phyloP scores from a whole-genome alignment of 2,797 vertebrate species.

The Miichthys miiuy region DNA sequence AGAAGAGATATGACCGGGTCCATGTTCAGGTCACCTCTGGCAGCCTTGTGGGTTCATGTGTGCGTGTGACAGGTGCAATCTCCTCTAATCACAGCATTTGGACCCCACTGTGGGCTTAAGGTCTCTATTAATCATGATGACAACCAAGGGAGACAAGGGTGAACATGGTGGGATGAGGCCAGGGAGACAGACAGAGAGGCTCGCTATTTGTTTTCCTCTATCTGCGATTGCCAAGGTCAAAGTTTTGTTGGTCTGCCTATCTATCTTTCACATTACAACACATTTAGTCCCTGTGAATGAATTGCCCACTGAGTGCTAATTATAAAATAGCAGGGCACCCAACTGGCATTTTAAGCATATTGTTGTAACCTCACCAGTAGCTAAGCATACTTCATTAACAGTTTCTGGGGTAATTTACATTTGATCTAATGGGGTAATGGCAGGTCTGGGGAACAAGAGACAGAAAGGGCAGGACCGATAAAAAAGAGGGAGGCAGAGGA shows the following conservation, averaged over 20 bases:
- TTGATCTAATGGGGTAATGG: constrained; percentile 21
- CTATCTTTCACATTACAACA: background rate
- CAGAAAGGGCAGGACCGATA: constrained; percentile 1
- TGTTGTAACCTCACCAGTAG: constrained; percentile 24
- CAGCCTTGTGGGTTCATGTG: constrained; percentile 5
- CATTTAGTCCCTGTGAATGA: background rate
- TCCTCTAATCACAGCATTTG: constrained; percentile 61
- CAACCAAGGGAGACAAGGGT: constrained; percentile 41
- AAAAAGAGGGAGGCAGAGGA: background rate
- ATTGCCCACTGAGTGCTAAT: constrained; percentile 1
- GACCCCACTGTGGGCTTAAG: constrained; percentile 45
- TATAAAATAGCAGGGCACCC: constrained; percentile 5
- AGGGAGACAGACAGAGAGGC: constrained; percentile 21
- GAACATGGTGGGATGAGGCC: constrained; percentile 6
- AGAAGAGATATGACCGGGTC: constrained; percentile 38
- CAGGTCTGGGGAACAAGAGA: background rate
- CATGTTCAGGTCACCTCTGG: constrained; percentile 58
- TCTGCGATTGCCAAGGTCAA: constrained; percentile 22
- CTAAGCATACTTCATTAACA: constrained; percentile 8
- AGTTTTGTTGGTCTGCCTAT: background rate
- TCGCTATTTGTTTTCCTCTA: constrained; percentile 11
- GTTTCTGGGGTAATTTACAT: constrained; percentile 28
- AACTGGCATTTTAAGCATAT: background rate
- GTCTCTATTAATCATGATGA: constrained; percentile 70
- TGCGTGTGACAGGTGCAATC: constrained; percentile 52